Percentiles rank a stretch among this genome's conserved stretches.
These are phyloP conservation scores for Acromyrmex heyeri DNA, from an alignment of 1,140 invertebrate genomes.

Conservation along the genomic window DNA sequence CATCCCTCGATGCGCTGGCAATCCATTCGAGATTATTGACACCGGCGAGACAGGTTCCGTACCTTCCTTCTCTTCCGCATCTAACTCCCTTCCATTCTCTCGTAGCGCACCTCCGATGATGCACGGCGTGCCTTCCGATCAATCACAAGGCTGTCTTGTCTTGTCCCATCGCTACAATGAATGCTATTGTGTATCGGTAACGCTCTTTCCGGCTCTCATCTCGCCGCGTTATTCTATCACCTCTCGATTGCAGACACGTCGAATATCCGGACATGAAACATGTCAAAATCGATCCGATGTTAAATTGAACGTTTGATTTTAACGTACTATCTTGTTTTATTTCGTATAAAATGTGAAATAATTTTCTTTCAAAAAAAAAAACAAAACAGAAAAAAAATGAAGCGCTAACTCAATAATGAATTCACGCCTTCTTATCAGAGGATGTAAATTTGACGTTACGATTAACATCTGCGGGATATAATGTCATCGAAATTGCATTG, in stretches of 20 bases:
- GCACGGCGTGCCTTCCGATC: conserved; percentile 39
- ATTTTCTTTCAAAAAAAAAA: background rate
- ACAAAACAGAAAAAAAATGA: background rate
- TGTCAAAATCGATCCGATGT: conserved; percentile 18
- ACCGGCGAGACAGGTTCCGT: conserved; percentile 41
- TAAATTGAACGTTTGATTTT: background rate
- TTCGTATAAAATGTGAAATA: background rate
- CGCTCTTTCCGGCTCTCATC: conserved; percentile 13
- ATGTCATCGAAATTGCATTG: conserved; percentile 44
- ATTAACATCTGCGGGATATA: background rate
- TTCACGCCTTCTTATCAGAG: too few species aligned
- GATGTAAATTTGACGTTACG: background rate
- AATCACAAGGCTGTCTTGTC: conserved; percentile 64
- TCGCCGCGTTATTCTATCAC: background rate
- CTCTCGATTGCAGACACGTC: background rate
- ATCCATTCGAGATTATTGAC: conserved; percentile 57
- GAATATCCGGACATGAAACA: background rate
- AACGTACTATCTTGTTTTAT: background rate
- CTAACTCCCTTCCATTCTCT: conserved; percentile 15
- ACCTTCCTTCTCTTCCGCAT: conserved; percentile 17
- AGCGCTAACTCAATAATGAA: background rate
- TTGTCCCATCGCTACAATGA: conserved; percentile 61
- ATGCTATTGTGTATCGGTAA: conserved; percentile 61
- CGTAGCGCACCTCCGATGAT: conserved; percentile 30
- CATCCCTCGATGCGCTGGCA: conserved; percentile 6